phyloP scores from a whole-genome alignment of 2,888 invertebrate genomes.

The Eucriotettix oculatus region DNA sequence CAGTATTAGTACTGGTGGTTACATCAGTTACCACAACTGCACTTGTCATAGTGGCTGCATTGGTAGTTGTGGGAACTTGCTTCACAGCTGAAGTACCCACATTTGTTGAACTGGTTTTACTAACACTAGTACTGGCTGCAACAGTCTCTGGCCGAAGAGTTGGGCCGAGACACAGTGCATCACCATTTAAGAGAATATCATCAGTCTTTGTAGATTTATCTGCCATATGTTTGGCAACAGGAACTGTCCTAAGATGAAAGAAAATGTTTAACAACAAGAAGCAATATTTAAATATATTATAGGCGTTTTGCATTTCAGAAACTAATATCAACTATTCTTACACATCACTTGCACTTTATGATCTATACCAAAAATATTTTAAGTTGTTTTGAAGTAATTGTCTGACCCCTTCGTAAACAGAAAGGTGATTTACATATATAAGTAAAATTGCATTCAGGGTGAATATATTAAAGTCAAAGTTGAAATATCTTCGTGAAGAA shows the following conservation, averaged over 20 bases:
- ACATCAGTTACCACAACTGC: slow-evolving; percentile 19
- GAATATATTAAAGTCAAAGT: no score
- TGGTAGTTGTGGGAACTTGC: slow-evolving; percentile 26
- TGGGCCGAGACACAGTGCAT: slow-evolving; percentile 11
- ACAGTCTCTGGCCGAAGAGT: slow-evolving; percentile 5
- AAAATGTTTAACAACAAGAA: not conserved
- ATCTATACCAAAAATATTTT: no score
- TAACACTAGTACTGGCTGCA: not conserved
- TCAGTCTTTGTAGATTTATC: slow-evolving; percentile 59
- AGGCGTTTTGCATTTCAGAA: no score
- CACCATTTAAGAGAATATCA: slow-evolving; percentile 23
- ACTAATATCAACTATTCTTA: no score
- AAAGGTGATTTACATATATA: no score
- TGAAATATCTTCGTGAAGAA: no score
- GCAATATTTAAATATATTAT: not conserved
- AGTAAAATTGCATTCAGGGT: no score
- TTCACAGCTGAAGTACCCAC: not conserved
- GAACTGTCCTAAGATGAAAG: slow-evolving; percentile 23
- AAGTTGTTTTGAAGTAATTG: no score
- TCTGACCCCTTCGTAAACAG: no score
- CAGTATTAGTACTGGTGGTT: slow-evolving; percentile 5
- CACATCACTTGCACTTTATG: no score
- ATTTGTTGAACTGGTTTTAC: not conserved
- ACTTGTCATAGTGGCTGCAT: slow-evolving; percentile 37
- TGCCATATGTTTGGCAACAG: slow-evolving; percentile 31